Evolutionary conservation across 2,113 vertebrate species (phyloP), one percentile per base, ranked within the genome.

Genomic region (Propithecus coquereli): DNA sequence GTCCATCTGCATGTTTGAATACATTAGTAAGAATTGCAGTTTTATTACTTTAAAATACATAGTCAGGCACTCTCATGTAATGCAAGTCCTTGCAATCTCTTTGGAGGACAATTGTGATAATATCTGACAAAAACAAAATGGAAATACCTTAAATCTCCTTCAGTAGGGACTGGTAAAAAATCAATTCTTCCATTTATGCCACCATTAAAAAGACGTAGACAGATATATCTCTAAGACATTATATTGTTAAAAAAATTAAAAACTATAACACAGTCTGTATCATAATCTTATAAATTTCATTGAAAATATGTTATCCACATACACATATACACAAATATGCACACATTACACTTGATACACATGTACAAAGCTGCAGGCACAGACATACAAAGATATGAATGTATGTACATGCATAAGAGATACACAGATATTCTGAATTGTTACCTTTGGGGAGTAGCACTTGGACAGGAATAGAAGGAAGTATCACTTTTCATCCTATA

Each of bases 41-140:
- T 92, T 90, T 91, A 76, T 83, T 93, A 47, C 22, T 76, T 14
- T 92, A 23, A 90, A 90, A 95, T 94, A 57, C 20, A 63, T 11
- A 73, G 27, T 87, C 23, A 40, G 13, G 32, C 25, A 89, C 20
- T 77, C 27, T 25, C 3, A 2, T 94, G 6, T 79, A 87, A 54
- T 84, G 54, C 6, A 83, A 57, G 17, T 61, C 10, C 43, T 59
- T 14, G 3, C 14, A 89, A 13, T 93, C 20, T 90, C 68, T 81
- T 96, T 65, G 4, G 37, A 79, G 40, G 14, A 73, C 23, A n/a
- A 43, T 61, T 87, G 18, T 87, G 1, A 16, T 76, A 79, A 54
- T 90, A 34, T 47, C 17, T 87, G 25, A 87, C 23, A n/a, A 91
- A 94, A 94, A 82, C 5, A 92, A 89, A 87, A 40, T 43, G 13